A percentile compares a stretch with the other conserved stretches of the same genome.
Conservation (phyloP, 2,888 invertebrate genomes). For the Resseliella maxima region DNA sequence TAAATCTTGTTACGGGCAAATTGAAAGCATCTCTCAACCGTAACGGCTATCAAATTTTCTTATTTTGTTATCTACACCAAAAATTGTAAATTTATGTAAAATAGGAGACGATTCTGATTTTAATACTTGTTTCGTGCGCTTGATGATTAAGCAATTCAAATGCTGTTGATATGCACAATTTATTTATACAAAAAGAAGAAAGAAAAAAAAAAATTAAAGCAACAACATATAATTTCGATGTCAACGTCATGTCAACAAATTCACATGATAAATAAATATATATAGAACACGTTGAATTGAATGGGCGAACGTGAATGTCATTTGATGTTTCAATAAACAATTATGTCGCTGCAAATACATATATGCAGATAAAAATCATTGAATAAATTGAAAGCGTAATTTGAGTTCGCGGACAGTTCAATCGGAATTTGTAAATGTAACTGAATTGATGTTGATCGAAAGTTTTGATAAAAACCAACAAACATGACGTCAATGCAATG, state of each 20-base stretch:
- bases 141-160: not conserved
- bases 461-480: constrained; percentile 20
- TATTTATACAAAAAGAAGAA: not conserved
- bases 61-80: no score
- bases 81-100: no score
- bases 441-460: not conserved
- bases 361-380: constrained; percentile 26
- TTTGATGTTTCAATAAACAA: constrained; percentile 53
- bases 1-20: not conserved
- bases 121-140: not conserved
- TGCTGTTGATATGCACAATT: not conserved
- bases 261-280: constrained; percentile 1
- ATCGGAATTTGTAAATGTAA: constrained; percentile 51
- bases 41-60: not conserved
- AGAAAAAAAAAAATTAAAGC: no score
- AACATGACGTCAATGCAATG: constrained; percentile 16
- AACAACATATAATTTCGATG: constrained; percentile 15
- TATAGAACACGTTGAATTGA: not conserved
- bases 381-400: constrained; percentile 50
- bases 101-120: not conserved
- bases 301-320: not conserved
- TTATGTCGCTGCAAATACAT: not conserved
- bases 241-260: constrained; percentile 53
- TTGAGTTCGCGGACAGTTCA: constrained; percentile 54
- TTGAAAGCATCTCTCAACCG: not conserved